phyloP scores from a whole-genome alignment of 2,888 invertebrate genomes.

The Tetragonula carbonaria region DNA sequence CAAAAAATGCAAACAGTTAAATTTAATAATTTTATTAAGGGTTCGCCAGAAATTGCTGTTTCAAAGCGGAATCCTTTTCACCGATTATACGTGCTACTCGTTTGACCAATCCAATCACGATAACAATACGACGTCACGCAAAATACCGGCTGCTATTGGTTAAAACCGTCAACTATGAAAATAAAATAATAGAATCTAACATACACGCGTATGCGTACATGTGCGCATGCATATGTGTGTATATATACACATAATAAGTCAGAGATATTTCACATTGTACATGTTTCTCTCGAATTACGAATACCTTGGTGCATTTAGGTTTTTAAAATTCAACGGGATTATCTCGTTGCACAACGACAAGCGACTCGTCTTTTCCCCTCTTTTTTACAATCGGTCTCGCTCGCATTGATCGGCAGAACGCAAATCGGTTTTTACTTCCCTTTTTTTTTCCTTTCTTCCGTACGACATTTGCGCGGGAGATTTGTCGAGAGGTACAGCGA shows the following conservation, averaged over 20 bases:
- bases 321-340: not conserved
- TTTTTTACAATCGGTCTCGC: conserved; percentile 5
- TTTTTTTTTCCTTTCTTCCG: conserved; percentile 6
- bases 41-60: conserved; percentile 53
- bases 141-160: conserved; percentile 43
- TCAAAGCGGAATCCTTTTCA: conserved; percentile 60
- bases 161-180: conserved; percentile 32
- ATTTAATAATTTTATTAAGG: conserved; percentile 47
- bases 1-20: conserved; percentile 46
- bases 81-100: conserved; percentile 41
- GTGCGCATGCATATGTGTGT: not conserved
- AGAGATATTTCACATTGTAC: not conserved
- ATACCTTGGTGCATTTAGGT: not conserved
- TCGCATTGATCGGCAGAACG: conserved; percentile 41
- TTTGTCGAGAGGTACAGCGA: not conserved
- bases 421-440: conserved; percentile 24
- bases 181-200: conserved; percentile 50
- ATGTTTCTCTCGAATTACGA: not conserved
- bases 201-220: conserved; percentile 1
- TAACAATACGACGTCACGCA: conserved; percentile 50
- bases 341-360: not conserved
- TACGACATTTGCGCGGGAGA: conserved; percentile 55
- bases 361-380: not conserved
- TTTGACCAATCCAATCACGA: conserved; percentile 53
- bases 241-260: not conserved